A percentile compares a stretch with the other conserved stretches of the same genome.
Evolutionary conservation across 2,113 vertebrate genomes (phyloP).

Genomic region (Podiceps cristatus): DNA sequence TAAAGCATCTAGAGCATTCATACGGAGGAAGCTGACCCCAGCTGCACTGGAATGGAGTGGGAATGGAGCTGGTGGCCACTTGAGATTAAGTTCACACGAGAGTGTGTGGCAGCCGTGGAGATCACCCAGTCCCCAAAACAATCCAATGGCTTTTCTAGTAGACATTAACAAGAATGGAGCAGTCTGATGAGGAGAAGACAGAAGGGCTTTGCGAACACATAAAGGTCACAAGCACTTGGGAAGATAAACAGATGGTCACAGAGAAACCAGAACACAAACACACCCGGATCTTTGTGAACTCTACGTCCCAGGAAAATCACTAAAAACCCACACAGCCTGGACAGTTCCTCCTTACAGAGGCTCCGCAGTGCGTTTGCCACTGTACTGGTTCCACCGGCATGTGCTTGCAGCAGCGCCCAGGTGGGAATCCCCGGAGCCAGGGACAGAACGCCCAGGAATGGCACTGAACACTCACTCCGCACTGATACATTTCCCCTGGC

Average conservation of each 20-base stretch:
- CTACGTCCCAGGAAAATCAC: background rate
- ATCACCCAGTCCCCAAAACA: background rate
- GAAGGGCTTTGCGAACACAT: background rate
- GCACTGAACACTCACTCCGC: background rate
- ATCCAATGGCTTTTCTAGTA: background rate
- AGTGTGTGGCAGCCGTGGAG: background rate
- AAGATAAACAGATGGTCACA: background rate
- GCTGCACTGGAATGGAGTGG: background rate
- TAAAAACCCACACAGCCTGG: background rate
- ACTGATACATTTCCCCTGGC: background rate
- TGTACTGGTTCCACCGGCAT: background rate
- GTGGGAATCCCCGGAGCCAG: background rate
- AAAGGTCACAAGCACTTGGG: background rate
- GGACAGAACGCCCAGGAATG: background rate
- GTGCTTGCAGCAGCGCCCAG: background rate
- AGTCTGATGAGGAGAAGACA: background rate
- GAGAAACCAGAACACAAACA: background rate
- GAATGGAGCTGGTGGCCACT: background rate
- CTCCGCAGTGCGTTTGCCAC: background rate
- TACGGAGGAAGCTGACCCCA: background rate
- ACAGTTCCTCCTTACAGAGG: background rate
- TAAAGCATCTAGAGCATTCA: background rate
- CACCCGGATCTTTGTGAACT: background rate
- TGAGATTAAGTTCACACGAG: background rate
- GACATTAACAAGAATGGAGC: background rate